A percentile compares a stretch with the other conserved stretches of the same genome.
These are phyloP conservation scores for Bicyclus anynana DNA, from an alignment of 1,140 invertebrate species.

Conservation along the genomic window DNA sequence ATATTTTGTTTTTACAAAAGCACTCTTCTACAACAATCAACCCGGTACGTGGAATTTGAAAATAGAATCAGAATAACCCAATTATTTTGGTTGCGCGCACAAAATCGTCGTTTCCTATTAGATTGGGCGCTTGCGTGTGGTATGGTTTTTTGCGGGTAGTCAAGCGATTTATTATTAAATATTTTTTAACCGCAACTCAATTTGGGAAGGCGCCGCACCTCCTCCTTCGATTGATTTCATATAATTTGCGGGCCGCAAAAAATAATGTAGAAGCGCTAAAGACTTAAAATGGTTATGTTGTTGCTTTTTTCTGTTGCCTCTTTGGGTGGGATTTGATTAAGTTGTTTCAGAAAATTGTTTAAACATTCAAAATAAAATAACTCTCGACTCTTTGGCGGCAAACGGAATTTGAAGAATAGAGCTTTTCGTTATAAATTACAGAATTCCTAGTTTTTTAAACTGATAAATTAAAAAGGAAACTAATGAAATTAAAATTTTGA, in stretches of 20 bases:
- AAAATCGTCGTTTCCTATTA: slow-evolving; percentile 59
- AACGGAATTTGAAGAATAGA: background rate
- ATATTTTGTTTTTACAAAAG: slow-evolving; percentile 5
- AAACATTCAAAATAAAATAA: background rate
- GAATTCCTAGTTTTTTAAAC: no score
- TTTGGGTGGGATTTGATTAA: slow-evolving; percentile 16
- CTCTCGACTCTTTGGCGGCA: background rate
- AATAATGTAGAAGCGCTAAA: slow-evolving; percentile 30
- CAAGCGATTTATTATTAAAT: slow-evolving; percentile 56
- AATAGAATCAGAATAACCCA: slow-evolving; percentile 35
- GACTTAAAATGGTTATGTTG: slow-evolving; percentile 18
- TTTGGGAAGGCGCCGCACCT: slow-evolving; percentile 63
- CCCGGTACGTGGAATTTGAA: slow-evolving; percentile 32
- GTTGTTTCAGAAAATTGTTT: slow-evolving; percentile 2
- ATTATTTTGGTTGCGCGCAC: slow-evolving; percentile 41
- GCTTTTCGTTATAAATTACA: no score
- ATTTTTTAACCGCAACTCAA: slow-evolving; percentile 72
- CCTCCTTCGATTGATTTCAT: slow-evolving; percentile 67
- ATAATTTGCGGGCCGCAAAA: slow-evolving; percentile 61
- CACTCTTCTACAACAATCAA: slow-evolving; percentile 22
- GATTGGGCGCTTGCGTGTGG: slow-evolving; percentile 63
- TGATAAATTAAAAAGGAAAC: no score
- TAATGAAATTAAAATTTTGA: no score
- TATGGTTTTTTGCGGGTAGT: slow-evolving; percentile 66
- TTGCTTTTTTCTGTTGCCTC: slow-evolving; percentile 8